Percentiles rank a stretch among this genome's conserved stretches.
Conservation (phyloP, 2,888 invertebrate genomes). For the Eumerus sabulonum region DNA sequence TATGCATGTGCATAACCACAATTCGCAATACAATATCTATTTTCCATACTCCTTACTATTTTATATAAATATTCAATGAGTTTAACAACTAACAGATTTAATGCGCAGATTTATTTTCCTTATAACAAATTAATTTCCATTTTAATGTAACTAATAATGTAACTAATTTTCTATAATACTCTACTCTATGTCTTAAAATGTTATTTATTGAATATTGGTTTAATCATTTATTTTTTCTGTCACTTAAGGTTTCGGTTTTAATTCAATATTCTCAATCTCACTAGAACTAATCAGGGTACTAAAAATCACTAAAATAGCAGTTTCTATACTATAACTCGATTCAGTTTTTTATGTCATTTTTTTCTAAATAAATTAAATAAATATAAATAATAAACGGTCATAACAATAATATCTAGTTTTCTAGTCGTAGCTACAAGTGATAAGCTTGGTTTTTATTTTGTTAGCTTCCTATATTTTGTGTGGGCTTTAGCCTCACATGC, state of each 20-base stretch:
- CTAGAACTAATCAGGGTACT: slow-evolving; percentile 52
- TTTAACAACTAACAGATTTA: slow-evolving; percentile 65
- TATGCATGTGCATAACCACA: slow-evolving; percentile 60
- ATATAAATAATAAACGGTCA: not conserved
- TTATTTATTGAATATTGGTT: too few relatives aligned
- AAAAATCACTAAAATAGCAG: slow-evolving; percentile 38
- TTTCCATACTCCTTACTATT: slow-evolving; percentile 18
- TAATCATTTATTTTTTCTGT: not conserved
- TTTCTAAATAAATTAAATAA: not conserved
- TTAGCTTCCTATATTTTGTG: too few relatives aligned
- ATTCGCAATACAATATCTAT: slow-evolving; percentile 57
- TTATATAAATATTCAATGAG: slow-evolving; percentile 53
- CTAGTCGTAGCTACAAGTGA: slow-evolving; percentile 28
- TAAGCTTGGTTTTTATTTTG: not conserved
- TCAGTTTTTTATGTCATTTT: not conserved
- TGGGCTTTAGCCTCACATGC: slow-evolving; percentile 17
- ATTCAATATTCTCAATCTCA: slow-evolving; percentile 23
- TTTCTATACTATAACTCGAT: slow-evolving; percentile 17
- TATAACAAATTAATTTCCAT: slow-evolving; percentile 36
- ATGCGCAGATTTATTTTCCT: slow-evolving; percentile 43
- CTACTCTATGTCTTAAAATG: slow-evolving; percentile 20
- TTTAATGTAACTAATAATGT: slow-evolving; percentile 39
- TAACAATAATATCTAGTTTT: slow-evolving; percentile 9
- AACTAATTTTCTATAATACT: slow-evolving; percentile 58
- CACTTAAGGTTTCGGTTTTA: slow-evolving; percentile 33